Conservation (phyloP, 2,888 invertebrate genomes). For the Onthophagus sagittarius region DNA sequence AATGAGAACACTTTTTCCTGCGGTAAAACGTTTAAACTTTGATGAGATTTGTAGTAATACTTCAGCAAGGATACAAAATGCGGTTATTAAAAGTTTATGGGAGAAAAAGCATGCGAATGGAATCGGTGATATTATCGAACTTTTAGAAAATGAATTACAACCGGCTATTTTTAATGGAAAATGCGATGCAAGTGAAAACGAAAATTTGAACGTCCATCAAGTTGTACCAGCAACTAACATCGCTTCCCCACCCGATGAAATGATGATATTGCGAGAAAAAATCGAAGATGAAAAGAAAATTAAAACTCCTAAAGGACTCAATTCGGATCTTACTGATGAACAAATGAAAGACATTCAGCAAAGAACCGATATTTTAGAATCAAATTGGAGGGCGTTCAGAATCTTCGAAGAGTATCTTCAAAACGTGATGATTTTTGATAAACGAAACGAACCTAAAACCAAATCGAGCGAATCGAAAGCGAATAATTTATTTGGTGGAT, state of each 20-base stretch:
- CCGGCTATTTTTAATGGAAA: background rate
- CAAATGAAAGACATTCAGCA: constrained; percentile 18
- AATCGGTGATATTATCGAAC: background rate
- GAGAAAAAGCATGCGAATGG: background rate
- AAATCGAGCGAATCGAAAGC: constrained; percentile 3
- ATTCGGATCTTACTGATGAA: constrained; percentile 8
- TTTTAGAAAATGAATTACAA: background rate
- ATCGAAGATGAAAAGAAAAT: background rate
- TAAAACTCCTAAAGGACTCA: background rate
- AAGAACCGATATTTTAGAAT: constrained; percentile 18
- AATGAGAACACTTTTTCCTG: background rate
- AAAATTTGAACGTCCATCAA: background rate
- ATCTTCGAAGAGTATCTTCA: constrained; percentile 22
- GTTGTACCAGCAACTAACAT: background rate
- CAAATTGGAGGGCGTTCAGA: constrained; percentile 20
- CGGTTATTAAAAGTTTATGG: background rate
- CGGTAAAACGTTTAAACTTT: constrained; percentile 1
- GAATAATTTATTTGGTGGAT: background rate
- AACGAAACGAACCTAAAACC: background rate
- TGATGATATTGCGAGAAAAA: background rate
- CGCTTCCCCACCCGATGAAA: background rate
- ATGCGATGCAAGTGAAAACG: background rate
- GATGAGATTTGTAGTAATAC: constrained; percentile 15
- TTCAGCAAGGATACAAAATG: constrained; percentile 1
- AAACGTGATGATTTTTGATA: constrained; percentile 20